These are phyloP conservation scores for Hippocampus zosterae DNA, from an alignment of 2,113 vertebrate genomes.

Conservation along the genomic window DNA sequence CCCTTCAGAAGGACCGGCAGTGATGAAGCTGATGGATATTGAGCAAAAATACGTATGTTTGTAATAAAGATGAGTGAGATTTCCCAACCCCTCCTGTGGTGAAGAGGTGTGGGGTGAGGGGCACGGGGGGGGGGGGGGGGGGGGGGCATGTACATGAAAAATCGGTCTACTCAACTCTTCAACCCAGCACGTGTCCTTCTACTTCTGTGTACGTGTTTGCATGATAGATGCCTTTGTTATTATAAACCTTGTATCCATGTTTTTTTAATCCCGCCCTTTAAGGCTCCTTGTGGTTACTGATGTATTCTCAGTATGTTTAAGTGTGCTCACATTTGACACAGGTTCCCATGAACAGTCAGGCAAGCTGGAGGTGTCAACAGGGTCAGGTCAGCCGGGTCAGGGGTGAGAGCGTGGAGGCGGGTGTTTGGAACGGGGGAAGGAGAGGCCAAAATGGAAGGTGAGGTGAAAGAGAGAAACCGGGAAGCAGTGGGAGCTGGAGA, in stretches of 20 bases:
- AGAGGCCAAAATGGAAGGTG: conserved; percentile 41
- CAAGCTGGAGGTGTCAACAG: conserved; percentile 57
- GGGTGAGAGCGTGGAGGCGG: conserved; percentile 19
- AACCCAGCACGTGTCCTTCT: conserved; percentile 20
- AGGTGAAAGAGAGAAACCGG: conserved; percentile 36
- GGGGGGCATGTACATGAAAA: conserved; percentile 41
- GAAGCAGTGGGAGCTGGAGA: conserved; percentile 27
- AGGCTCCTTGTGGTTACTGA: neutral
- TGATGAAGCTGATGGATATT: conserved; percentile 23
- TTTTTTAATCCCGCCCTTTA: neutral
- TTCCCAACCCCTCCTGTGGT: conserved; percentile 18
- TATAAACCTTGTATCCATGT: neutral
- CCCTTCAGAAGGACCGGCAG: conserved; percentile 6
- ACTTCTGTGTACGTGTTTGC: conserved; percentile 21
- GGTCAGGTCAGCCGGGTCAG: conserved; percentile 56
- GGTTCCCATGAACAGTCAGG: conserved; percentile 71
- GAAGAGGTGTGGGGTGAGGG: no score
- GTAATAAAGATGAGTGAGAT: conserved; percentile 10
- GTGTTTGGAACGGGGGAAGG: conserved; percentile 18
- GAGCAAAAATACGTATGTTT: conserved; percentile 15
- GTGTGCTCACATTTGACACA: neutral
- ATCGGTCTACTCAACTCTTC: conserved; percentile 39
- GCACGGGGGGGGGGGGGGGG: neutral
- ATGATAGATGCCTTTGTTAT: conserved; percentile 2
- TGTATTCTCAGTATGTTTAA: conserved; percentile 7